Conservation (phyloP, 2,113 vertebrate genomes). For the Erythrolamprus reginae region DNA sequence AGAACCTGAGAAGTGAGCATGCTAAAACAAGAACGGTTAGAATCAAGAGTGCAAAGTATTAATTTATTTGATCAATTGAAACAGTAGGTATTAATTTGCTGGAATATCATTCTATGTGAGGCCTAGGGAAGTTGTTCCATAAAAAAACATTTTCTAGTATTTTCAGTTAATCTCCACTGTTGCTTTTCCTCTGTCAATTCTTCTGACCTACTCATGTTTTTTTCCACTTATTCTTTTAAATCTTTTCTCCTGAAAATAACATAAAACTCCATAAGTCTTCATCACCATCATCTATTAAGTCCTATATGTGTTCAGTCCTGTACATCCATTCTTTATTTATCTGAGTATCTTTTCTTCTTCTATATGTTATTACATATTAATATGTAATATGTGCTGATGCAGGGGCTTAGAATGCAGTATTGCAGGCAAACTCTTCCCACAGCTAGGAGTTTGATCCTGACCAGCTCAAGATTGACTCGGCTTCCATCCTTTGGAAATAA, state of each 20-base stretch:
- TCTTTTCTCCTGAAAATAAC: neutral
- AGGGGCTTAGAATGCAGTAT: neutral
- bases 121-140: neutral
- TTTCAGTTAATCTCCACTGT: neutral
- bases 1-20: neutral
- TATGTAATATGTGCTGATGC: neutral
- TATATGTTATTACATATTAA: neutral
- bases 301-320: neutral
- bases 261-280: neutral
- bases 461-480: neutral
- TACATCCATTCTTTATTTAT: neutral
- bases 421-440: neutral
- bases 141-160: neutral
- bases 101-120: neutral
- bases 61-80: neutral
- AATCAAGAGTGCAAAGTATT: neutral
- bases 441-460: neutral
- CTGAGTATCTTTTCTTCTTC: neutral
- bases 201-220: neutral
- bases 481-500: neutral
- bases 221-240: neutral
- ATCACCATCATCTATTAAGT: neutral
- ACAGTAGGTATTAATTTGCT: neutral
- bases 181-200: neutral
- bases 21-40: neutral